Percentiles rank a stretch among this genome's conserved stretches.
These are phyloP conservation scores for Echiichthys vipera DNA, from an alignment of 2,797 vertebrate genomes.

Conservation along the genomic window DNA sequence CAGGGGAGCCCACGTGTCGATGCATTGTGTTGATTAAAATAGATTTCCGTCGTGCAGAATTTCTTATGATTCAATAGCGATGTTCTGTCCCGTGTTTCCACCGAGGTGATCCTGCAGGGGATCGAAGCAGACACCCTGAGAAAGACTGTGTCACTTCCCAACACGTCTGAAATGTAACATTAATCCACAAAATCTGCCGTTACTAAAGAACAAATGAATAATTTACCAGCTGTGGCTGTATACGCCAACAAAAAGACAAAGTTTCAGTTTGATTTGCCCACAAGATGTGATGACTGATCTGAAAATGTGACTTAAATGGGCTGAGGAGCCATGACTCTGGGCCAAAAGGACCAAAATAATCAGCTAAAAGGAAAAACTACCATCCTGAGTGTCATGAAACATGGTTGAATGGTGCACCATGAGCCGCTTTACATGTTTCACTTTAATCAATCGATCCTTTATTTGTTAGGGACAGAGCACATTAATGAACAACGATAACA, in stretches of 20 bases:
- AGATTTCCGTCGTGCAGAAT: slow-evolving; percentile 41
- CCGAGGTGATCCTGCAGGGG: slow-evolving; percentile 39
- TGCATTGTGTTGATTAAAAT: slow-evolving; percentile 67
- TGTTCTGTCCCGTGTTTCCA: slow-evolving; percentile 29
- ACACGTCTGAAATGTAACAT: not conserved
- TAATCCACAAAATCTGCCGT: not conserved
- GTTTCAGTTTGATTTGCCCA: not conserved
- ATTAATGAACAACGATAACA: no score
- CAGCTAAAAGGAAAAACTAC: no score
- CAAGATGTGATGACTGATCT: not conserved
- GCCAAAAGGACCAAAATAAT: not conserved
- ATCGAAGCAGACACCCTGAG: slow-evolving; percentile 22
- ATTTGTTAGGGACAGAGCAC: no score
- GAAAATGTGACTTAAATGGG: not conserved
- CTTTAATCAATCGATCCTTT: no score
- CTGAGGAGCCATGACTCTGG: not conserved
- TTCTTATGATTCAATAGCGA: slow-evolving; percentile 34
- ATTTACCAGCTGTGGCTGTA: not conserved
- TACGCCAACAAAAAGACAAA: not conserved
- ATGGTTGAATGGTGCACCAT: no score
- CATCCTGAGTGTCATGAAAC: no score
- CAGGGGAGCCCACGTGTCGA: slow-evolving; percentile 48
- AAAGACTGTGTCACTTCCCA: slow-evolving; percentile 7
- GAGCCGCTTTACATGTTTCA: no score
- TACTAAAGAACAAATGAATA: no score